Base-by-base conservation (phyloP, 2,113 vertebrate genomes). In the Tetraodon nigroviridis region DNA sequence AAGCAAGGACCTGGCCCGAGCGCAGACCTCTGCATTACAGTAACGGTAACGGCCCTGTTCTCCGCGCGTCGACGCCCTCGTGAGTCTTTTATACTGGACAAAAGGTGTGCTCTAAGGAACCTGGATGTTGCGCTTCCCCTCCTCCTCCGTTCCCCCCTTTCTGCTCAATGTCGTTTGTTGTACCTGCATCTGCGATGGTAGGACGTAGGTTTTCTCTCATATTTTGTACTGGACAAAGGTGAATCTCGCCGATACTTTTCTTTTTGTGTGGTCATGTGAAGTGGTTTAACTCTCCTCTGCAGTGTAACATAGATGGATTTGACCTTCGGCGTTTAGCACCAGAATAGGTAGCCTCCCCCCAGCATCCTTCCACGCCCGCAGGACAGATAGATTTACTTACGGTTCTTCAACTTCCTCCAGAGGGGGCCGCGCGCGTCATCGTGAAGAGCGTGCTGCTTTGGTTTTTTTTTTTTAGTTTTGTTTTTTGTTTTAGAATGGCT, bases 201-300 rank as follows among this genome's bases (percentile, higher is more conserved):
- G 83, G 84, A 64, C 79, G 65, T 81, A 67, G 82, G 79, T 83
- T 55, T 80, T 70, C 71, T 79, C 64, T 80, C 56, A 51, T 72
- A 54, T 87, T 88, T 84, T 87, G 71, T 90, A 88, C 89, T 91
- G 87, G 90, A 92, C 89, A 90, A 90, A 87, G 90, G 90, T 90
- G 88, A 85, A 79, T 90, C 85, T 90, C 85, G 84, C 87, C 88
- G 83, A 85, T 83, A 86, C 78, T 63, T 64, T 59, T 49, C 40
- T 75, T 55, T 15, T 61, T 55, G 53, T 72, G 56, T 76, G 67
- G 67, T 61, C 13, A 74, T 66, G 84, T 83, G 75, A 79, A 79
- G 78, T 84, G 73, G 62, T 83, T 80, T 75, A 78, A 67, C 78
- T 76, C 65, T 76, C 68, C 67, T 76, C 72, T 71, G 69, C 83